Base-by-base conservation (phyloP, 2,888 invertebrate genomes). In the Patella pellucida region DNA sequence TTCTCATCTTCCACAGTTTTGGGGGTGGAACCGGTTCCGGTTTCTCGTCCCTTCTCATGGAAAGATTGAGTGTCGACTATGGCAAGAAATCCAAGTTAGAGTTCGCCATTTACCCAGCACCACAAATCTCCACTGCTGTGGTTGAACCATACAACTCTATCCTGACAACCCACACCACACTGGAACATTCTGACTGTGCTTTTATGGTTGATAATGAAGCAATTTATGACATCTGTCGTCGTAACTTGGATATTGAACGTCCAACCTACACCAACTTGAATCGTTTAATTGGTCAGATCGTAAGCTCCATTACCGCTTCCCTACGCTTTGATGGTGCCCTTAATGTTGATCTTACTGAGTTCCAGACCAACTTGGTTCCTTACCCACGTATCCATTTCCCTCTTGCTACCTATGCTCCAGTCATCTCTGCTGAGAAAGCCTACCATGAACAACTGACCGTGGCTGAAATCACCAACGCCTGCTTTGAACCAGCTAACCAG, bases 71-170 rank as follows among this genome's bases (percentile, higher is more conserved):
- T 0, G 94, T 95, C 27, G 96, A 96, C 87, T 97, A 94, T 85
- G 95, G 95, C 72, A 86, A 86, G 82, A 89, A 89, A 80, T 88
- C 89, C 9, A 89, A 89, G 78, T 82, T 89, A 11, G 88, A 89
- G 80, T 96, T 96, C 90, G 94, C 96, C 15, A 95, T 97, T 72
- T 97, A 97, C 89, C 96, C 96, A 4, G 96, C 96, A 14, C 96
- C 96, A 72, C 95, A 95, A 83, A 85, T 85, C 68, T 96, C 96
- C 52, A 97, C 97, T 0, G 96, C 97, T 0, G 97, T 97, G 11
- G 97, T 97, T 56, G 97, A 97, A 90, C 97, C 97, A 0, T 98
- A 98, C 94, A 98, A 98, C 93, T 97, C 97, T 0, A 97, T 98
- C 76, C 87, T 98, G 88, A 97, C 97, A 89, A 98, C 98, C 78